A percentile compares a stretch with the other conserved stretches of the same genome.
Evolutionary conservation across 2,113 vertebrate species (phyloP).

Genomic region (Notarius lentiginosus): DNA sequence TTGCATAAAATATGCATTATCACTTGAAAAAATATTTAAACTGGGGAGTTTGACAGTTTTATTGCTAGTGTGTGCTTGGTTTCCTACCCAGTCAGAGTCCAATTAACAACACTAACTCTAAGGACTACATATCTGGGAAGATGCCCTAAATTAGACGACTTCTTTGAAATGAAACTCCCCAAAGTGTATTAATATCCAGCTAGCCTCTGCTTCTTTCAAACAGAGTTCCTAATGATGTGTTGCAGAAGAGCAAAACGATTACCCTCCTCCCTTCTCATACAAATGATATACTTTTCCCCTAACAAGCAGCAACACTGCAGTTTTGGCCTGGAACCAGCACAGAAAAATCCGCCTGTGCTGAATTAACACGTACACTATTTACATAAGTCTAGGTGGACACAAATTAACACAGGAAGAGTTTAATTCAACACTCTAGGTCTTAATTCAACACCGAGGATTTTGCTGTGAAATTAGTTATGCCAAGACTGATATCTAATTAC

Average conservation of each 20-base stretch:
- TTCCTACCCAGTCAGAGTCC: constrained; percentile 23
- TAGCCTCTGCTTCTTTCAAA: constrained; percentile 60
- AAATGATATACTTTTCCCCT: constrained; percentile 39
- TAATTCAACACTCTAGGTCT: not conserved
- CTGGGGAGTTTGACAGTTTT: constrained; percentile 25
- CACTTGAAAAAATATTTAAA: constrained; percentile 6
- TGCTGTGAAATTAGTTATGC: constrained; percentile 26
- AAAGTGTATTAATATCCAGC: constrained; percentile 53
- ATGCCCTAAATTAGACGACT: constrained; percentile 45
- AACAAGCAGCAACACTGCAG: constrained; percentile 36
- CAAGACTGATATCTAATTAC: constrained; percentile 33
- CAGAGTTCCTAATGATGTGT: constrained; percentile 67
- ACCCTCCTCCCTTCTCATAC: constrained; percentile 39
- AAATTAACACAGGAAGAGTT: not conserved
- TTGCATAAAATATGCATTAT: constrained; percentile 27
- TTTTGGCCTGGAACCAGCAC: constrained; percentile 35
- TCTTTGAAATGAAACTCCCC: constrained; percentile 66
- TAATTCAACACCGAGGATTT: constrained; percentile 11
- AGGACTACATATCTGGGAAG: constrained; percentile 55
- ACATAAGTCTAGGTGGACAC: not conserved
- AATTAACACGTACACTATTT: constrained; percentile 11
- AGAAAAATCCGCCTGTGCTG: not conserved
- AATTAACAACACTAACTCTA: constrained; percentile 54
- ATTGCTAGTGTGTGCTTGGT: constrained; percentile 4
- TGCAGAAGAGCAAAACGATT: constrained; percentile 61